Conservation (phyloP, 92 coral and sea anemone genomes). For the Palythoa caribaeorum region DNA sequence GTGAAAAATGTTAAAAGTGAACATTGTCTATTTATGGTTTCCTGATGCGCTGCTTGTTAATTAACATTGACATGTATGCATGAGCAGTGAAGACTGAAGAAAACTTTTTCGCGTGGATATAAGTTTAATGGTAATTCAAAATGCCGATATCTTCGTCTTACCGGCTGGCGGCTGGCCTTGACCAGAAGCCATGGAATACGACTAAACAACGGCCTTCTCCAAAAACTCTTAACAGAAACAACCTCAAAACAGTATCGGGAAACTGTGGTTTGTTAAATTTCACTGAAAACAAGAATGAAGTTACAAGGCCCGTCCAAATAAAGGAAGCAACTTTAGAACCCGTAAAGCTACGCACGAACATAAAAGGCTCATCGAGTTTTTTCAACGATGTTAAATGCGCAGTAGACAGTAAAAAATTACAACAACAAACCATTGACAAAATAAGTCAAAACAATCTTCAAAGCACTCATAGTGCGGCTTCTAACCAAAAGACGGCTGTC, state of each 20-base stretch:
- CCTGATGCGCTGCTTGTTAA: not conserved
- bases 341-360: not conserved
- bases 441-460: not conserved
- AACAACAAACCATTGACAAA: not conserved
- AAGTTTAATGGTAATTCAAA: slow-evolving; percentile 2
- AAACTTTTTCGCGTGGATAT: not conserved
- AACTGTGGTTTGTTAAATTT: not conserved
- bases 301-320: not conserved
- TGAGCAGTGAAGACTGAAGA: not conserved
- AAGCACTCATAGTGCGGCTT: not conserved
- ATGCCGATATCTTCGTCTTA: slow-evolving; percentile 92
- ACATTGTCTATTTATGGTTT: not conserved
- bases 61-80: not conserved
- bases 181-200: slow-evolving; percentile 23
- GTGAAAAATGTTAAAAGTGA: not conserved
- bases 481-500: not conserved
- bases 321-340: not conserved
- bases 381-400: not conserved
- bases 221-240: not conserved
- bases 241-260: not conserved
- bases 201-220: slow-evolving; percentile 3
- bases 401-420: not conserved
- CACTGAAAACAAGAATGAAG: not conserved
- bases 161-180: slow-evolving; percentile 44
- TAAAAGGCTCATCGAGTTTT: not conserved